Percentiles rank a stretch among this genome's conserved stretches.
Evolutionary conservation across 2,797 vertebrate species (phyloP).

Genomic region (Catostomus latipinnis): DNA sequence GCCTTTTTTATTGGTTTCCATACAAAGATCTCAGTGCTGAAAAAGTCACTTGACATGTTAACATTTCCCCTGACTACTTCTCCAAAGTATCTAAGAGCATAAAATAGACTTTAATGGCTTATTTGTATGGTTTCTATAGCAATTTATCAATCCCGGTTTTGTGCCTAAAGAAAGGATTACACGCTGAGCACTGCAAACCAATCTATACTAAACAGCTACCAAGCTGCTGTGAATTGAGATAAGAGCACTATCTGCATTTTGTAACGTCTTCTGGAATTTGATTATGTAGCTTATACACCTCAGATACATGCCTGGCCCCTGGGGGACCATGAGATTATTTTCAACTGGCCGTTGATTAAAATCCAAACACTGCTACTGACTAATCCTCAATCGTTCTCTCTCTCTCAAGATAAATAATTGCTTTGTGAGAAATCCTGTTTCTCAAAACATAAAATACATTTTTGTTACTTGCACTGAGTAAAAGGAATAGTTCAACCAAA

Average conservation of each 20-base stretch:
- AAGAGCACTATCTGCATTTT: slow-evolving; percentile 42
- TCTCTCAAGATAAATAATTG: slow-evolving; percentile 39
- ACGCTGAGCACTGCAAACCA: slow-evolving; percentile 25
- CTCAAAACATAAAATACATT: neutral
- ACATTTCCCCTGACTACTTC: neutral
- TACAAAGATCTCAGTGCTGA: no score
- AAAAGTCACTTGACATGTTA: slow-evolving; percentile 2
- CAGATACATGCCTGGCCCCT: slow-evolving; percentile 17
- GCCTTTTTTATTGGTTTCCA: no score
- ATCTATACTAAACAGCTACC: slow-evolving; percentile 36
- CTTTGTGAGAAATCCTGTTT: slow-evolving; percentile 36
- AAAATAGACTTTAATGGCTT: slow-evolving; percentile 37
- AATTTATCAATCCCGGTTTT: slow-evolving; percentile 36
- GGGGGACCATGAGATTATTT: slow-evolving; percentile 35
- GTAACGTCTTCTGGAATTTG: slow-evolving; percentile 20
- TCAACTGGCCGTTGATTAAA: slow-evolving; percentile 47
- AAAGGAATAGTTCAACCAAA: neutral
- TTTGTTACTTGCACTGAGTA: neutral
- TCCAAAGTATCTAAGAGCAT: slow-evolving; percentile 9
- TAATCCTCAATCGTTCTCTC: slow-evolving; percentile 50
- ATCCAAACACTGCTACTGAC: slow-evolving; percentile 41
- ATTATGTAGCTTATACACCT: slow-evolving; percentile 50
- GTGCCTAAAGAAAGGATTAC: slow-evolving; percentile 46
- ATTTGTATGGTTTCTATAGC: slow-evolving; percentile 42
- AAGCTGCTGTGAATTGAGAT: slow-evolving; percentile 40